A percentile compares a stretch with the other conserved stretches of the same genome.
Conservation (phyloP, 64 coral and sea anemone species). For the Porites australiensis region DNA sequence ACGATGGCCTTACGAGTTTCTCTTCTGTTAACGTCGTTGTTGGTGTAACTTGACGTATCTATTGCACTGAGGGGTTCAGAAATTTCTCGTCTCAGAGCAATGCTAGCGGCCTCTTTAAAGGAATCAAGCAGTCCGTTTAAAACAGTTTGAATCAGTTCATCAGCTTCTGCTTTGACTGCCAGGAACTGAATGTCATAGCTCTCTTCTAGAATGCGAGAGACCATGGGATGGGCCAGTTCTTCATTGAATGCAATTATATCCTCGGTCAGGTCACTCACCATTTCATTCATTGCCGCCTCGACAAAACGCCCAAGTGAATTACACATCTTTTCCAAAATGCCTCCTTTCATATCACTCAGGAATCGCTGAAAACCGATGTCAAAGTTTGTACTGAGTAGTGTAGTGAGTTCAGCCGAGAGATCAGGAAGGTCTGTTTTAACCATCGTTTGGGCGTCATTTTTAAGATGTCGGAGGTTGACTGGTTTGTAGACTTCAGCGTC, state of each 20-base stretch:
- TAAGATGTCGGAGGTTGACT: background rate
- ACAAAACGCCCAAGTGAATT: conserved; percentile 20
- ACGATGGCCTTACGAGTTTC: background rate
- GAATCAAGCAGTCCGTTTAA: conserved; percentile 26
- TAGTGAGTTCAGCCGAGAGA: background rate
- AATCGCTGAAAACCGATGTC: conserved; percentile 28
- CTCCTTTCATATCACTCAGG: conserved; percentile 53
- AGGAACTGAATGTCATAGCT: conserved; percentile 25
- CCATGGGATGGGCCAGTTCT: background rate
- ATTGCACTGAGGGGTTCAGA: conserved; percentile 10
- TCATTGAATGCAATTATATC: conserved; percentile 24
- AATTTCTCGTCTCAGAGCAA: conserved; percentile 7
- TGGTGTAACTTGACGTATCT: background rate
- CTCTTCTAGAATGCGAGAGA: conserved; percentile 32
- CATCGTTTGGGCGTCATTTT: background rate
- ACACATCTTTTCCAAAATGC: conserved; percentile 61
- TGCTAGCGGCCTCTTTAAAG: conserved; percentile 3
- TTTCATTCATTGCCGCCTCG: background rate
- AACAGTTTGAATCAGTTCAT: conserved; percentile 1
- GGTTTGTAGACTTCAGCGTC: conserved; percentile 15
- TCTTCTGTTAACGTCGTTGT: background rate
- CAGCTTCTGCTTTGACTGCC: background rate
- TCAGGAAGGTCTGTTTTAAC: background rate
- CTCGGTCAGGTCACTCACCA: background rate
- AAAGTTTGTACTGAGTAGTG: background rate